phyloP scores from a whole-genome alignment of 2,888 invertebrate genomes.

The Crepidodera aurea region DNA sequence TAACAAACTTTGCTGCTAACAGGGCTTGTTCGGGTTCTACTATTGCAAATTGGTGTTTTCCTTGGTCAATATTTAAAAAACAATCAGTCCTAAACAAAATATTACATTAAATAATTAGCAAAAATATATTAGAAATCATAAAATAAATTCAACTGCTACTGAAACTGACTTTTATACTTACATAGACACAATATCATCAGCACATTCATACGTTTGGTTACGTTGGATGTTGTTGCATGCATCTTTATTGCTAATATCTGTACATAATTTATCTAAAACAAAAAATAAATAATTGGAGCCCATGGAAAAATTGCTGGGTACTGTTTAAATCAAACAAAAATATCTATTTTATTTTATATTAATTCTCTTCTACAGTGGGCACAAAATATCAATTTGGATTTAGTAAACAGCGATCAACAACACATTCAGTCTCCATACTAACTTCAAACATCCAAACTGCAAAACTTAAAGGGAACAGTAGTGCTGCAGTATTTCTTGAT shows the following conservation, averaged over 20 bases:
- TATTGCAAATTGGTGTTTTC: slow-evolving; percentile 67
- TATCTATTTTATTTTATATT: background rate
- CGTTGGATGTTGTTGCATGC: slow-evolving; percentile 49
- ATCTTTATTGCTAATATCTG: slow-evolving; percentile 35
- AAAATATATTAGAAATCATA: background rate
- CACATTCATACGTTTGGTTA: slow-evolving; percentile 43
- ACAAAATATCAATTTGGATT: background rate
- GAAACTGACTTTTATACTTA: slow-evolving; percentile 34
- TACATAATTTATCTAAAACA: slow-evolving; percentile 49
- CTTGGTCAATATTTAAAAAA: slow-evolving; percentile 64
- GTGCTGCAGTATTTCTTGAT: too few relatives aligned
- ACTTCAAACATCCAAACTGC: too few relatives aligned
- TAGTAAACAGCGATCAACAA: too few relatives aligned
- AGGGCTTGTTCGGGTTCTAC: slow-evolving; percentile 71
- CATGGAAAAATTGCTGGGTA: too few relatives aligned
- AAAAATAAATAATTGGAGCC: slow-evolving; percentile 12
- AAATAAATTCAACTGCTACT: background rate
- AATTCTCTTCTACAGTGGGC: background rate
- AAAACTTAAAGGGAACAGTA: too few relatives aligned
- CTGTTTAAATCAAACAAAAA: background rate
- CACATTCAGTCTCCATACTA: too few relatives aligned
- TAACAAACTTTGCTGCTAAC: slow-evolving; percentile 62
- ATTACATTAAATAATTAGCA: slow-evolving; percentile 40
- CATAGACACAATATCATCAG: slow-evolving; percentile 39
- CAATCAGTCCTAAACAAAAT: slow-evolving; percentile 73